A percentile compares a stretch with the other conserved stretches of the same genome.
phyloP scores from a whole-genome alignment of 2,797 vertebrate genomes.

The Parauchenoglanis punctatus region DNA sequence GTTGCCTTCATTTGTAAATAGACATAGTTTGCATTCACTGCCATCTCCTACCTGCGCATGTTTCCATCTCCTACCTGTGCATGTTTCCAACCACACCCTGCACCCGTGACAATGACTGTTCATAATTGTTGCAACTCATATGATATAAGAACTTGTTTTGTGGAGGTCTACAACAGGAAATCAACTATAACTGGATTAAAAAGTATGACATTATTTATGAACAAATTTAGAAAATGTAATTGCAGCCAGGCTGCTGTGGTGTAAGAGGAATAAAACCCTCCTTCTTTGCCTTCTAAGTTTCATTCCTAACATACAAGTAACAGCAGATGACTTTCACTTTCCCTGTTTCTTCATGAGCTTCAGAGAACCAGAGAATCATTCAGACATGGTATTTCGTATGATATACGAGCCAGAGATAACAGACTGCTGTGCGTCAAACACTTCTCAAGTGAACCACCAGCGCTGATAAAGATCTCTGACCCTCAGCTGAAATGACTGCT shows the following conservation, averaged over 20 bases:
- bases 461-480: background rate
- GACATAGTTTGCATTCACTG: no score
- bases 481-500: constrained; percentile 12
- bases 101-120: background rate
- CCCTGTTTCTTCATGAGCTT: background rate
- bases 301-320: constrained; percentile 60
- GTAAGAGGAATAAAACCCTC: background rate
- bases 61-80: no score
- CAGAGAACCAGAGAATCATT: background rate
- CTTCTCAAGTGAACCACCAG: constrained; percentile 19
- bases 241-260: background rate
- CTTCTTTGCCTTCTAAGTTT: background rate
- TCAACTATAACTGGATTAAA: background rate
- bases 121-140: background rate
- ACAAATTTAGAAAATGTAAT: background rate
- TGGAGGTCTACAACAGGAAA: background rate
- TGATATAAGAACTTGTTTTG: background rate
- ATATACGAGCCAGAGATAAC: background rate
- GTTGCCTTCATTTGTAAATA: no score
- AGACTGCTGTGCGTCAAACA: background rate
- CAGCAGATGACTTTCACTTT: background rate
- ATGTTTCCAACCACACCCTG: no score
- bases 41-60: no score
- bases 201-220: background rate
- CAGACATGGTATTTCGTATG: constrained; percentile 12